A percentile compares a stretch with the other conserved stretches of the same genome.
Conservation (phyloP, 2,888 invertebrate genomes). For the Rotaria socialis region DNA sequence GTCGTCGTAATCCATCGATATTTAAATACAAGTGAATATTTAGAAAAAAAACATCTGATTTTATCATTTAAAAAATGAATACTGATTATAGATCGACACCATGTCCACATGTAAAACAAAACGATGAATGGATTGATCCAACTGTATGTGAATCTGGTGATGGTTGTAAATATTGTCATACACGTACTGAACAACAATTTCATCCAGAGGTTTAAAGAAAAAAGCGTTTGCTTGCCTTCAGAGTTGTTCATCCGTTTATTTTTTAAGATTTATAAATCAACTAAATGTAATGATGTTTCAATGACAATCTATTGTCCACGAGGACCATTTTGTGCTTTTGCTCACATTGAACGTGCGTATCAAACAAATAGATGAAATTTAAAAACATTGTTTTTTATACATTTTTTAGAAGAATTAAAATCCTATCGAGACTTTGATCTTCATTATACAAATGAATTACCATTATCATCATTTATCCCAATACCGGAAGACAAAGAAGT, state of each 20-base stretch:
- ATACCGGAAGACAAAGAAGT: constrained; percentile 36
- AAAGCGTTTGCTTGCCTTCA: too few species aligned
- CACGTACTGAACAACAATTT: constrained; percentile 97
- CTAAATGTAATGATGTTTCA: constrained; percentile 98
- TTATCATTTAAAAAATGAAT: too few species aligned
- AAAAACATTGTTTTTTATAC: not conserved
- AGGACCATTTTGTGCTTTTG: constrained; percentile 97
- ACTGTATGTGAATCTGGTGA: constrained; percentile 92
- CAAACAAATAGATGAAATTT: not conserved
- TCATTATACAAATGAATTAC: constrained; percentile 26
- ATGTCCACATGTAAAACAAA: constrained; percentile 93
- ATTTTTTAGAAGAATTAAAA: constrained; percentile 10
- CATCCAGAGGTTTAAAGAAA: constrained; percentile 74
- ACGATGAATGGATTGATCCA: constrained; percentile 97
- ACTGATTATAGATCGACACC: constrained; percentile 75
- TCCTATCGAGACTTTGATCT: constrained; percentile 28
- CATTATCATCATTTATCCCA: constrained; percentile 31
- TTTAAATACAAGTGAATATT: constrained; percentile 73
- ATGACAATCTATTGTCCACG: constrained; percentile 96
- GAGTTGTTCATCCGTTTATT: not conserved
- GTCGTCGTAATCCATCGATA: constrained; percentile 78
- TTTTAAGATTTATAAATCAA: constrained; percentile 85
- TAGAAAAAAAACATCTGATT: too few species aligned
- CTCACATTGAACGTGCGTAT: constrained; percentile 75
- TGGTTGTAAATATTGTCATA: constrained; percentile 92